A percentile compares a stretch with the other conserved stretches of the same genome.
These are phyloP conservation scores for Perognathus longimembris DNA, from an alignment of 2,113 vertebrate species.

Conservation along the genomic window DNA sequence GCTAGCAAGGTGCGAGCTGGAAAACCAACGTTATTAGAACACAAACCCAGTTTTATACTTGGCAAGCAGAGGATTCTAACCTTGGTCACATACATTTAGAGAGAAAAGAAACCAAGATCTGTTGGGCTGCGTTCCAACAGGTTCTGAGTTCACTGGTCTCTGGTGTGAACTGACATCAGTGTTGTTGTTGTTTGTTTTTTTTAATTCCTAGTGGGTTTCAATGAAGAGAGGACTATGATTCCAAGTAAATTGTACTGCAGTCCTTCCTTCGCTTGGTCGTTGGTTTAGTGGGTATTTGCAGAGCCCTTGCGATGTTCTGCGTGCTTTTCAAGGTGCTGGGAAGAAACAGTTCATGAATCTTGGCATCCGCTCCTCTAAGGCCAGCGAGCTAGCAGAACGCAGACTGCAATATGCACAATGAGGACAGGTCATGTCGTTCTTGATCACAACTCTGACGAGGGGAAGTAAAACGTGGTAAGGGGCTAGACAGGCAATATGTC, in stretches of 20 bases:
- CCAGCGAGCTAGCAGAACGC: not conserved
- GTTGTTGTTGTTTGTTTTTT: too few species aligned
- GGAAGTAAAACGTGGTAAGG: fast-evolving
- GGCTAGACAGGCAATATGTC: not conserved
- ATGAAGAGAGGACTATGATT: not conserved
- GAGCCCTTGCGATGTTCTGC: not conserved
- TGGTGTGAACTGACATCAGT: not conserved
- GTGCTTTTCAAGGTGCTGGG: not conserved
- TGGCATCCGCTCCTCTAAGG: not conserved
- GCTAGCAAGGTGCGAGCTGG: not conserved
- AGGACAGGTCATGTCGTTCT: fast-evolving
- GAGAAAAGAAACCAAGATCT: not conserved
- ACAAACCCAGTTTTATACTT: not conserved
- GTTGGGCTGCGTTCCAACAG: not conserved
- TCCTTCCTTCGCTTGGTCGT: not conserved
- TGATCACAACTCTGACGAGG: not conserved
- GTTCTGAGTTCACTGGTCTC: not conserved
- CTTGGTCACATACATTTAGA: not conserved
- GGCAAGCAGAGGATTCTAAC: not conserved
- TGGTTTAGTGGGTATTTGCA: not conserved
- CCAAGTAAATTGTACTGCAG: not conserved
- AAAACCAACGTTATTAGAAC: not conserved
- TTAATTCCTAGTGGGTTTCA: not conserved
- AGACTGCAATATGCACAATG: not conserved
- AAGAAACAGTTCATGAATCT: not conserved